Conservation (phyloP, 2,113 vertebrate species). For the Lepus timidus region DNA sequence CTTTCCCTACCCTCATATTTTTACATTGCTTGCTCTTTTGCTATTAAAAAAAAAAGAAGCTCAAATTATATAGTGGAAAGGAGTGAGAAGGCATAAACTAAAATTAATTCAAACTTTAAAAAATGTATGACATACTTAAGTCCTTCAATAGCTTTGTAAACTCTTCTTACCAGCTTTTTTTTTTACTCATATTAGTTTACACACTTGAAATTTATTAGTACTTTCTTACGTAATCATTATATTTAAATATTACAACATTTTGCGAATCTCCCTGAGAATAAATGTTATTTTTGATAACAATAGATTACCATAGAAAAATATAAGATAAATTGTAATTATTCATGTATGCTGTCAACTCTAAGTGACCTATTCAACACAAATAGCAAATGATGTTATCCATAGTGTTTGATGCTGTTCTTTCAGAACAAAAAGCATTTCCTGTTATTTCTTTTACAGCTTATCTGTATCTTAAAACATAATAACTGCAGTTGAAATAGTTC, state of each 20-base stretch:
- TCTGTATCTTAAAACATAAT: constrained; percentile 57
- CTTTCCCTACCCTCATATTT: not conserved
- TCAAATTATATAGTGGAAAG: not conserved
- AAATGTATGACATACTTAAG: not conserved
- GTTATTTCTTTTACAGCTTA: constrained; percentile 61
- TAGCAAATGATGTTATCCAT: not conserved
- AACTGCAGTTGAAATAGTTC: constrained; percentile 47
- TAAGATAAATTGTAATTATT: constrained; percentile 54
- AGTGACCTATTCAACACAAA: constrained; percentile 60
- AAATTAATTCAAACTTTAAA: not conserved
- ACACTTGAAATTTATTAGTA: not conserved
- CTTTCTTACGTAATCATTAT: not conserved
- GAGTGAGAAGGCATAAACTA: not conserved
- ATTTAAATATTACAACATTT: not conserved
- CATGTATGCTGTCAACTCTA: constrained; percentile 62
- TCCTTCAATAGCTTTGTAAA: not conserved
- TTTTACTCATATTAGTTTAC: not conserved
- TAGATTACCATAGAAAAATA: constrained; percentile 57
- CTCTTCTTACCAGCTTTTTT: not conserved
- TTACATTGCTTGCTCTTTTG: not conserved
- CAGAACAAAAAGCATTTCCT: constrained; percentile 64
- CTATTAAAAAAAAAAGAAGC: not conserved
- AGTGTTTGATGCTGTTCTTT: constrained; percentile 65
- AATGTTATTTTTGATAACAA: constrained; percentile 48
- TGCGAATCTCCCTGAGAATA: constrained; percentile 49